These are phyloP conservation scores for Astropecten irregularis DNA, from an alignment of 53 echinoderm and acorn worm species.

Conservation along the genomic window DNA sequence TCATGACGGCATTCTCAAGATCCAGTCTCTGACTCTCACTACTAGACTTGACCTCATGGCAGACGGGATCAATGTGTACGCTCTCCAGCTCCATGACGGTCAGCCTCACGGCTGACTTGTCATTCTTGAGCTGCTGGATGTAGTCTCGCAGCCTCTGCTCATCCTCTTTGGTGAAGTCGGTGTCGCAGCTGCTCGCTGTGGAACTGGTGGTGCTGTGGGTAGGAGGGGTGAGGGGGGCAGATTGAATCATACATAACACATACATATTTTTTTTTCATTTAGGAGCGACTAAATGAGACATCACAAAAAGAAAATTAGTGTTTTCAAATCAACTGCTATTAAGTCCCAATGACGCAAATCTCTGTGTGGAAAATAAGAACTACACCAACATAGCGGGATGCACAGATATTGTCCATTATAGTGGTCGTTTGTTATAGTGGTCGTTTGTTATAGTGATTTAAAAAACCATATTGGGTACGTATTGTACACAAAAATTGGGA, in stretches of 20 bases:
- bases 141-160: conserved; percentile 92
- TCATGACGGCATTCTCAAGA: conserved; percentile 97
- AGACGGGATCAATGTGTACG: conserved; percentile 83
- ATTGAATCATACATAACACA: no score
- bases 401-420: no score
- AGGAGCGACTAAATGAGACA: no score
- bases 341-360: not conserved
- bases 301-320: no score
- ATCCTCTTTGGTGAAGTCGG: conserved; percentile 94
- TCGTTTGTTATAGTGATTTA: no score
- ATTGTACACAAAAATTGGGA: no score
- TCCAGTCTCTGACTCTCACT: conserved; percentile 88
- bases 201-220: conserved; percentile 86
- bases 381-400: no score
- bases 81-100: conserved; percentile 98
- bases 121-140: conserved; percentile 98
- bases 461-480: no score
- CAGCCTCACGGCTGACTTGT: conserved; percentile 89
- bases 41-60: conserved; percentile 70
- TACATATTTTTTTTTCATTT: no score
- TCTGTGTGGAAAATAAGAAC: not conserved
- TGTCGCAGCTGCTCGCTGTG: conserved; percentile 94
- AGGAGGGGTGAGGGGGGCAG: not conserved
- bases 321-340: not conserved
- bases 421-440: no score